phyloP scores from a whole-genome alignment of 2,113 vertebrate species.

The Ciconia maguari region DNA sequence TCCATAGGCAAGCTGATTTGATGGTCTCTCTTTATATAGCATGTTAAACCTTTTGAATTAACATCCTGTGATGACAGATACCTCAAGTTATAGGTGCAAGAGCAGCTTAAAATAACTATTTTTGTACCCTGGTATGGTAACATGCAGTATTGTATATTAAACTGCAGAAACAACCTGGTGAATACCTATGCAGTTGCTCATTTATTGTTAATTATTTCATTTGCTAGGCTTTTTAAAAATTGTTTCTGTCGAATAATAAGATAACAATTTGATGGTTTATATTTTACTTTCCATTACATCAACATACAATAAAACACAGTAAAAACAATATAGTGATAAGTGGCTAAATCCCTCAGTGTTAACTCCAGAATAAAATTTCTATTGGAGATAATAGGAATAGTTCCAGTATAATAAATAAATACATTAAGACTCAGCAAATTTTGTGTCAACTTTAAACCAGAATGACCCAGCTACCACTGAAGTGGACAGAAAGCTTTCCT shows the following conservation, averaged over 20 bases:
- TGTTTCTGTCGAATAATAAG: background rate
- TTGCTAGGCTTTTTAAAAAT: background rate
- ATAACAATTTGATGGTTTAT: background rate
- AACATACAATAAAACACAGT: background rate
- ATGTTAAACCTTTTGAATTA: background rate
- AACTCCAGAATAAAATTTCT: background rate
- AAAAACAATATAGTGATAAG: background rate
- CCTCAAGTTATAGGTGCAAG: background rate
- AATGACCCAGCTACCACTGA: background rate
- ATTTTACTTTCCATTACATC: background rate
- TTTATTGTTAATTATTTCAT: background rate
- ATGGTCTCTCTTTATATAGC: background rate
- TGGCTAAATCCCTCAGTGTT: background rate
- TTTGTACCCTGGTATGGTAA: background rate
- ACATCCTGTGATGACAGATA: background rate
- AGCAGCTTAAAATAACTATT: background rate
- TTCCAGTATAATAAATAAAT: background rate
- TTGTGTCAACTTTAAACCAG: background rate
- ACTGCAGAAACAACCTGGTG: background rate
- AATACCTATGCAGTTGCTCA: background rate
- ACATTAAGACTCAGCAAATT: background rate
- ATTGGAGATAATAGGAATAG: fast-evolving
- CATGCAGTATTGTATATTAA: background rate
- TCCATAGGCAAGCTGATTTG: background rate
- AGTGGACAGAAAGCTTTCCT: background rate